phyloP scores from a whole-genome alignment of 2,888 invertebrate genomes.

The Carabus problematicus region DNA sequence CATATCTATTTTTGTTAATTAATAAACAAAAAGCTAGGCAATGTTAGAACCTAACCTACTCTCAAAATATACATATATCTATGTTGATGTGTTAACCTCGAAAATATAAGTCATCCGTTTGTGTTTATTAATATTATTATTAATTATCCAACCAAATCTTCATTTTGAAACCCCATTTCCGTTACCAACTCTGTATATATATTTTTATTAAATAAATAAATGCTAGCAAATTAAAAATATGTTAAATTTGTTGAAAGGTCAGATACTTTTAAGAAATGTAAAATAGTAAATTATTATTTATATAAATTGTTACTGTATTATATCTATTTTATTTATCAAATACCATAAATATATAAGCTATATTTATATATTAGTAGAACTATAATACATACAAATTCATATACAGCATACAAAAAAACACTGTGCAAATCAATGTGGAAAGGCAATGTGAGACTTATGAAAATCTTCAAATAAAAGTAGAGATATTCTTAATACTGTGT shows the following conservation, averaged over 20 bases:
- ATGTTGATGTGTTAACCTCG: slow-evolving; percentile 22
- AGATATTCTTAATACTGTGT: slow-evolving; percentile 36
- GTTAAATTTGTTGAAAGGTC: slow-evolving; percentile 27
- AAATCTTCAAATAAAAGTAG: slow-evolving; percentile 42
- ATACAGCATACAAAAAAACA: slow-evolving; percentile 36
- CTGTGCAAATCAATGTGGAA: slow-evolving; percentile 39
- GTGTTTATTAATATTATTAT: too few relatives aligned
- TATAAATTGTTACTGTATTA: slow-evolving; percentile 36
- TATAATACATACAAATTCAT: slow-evolving; percentile 29
- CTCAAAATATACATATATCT: slow-evolving; percentile 17
- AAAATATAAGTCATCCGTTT: too few relatives aligned
- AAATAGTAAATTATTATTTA: slow-evolving; percentile 35
- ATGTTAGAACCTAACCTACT: slow-evolving; percentile 24
- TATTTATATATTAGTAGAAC: slow-evolving; percentile 39
- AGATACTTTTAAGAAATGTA: slow-evolving; percentile 28
- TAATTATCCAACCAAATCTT: too few relatives aligned
- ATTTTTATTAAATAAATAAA: slow-evolving; percentile 12
- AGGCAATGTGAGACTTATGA: slow-evolving; percentile 36
- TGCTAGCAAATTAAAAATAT: slow-evolving; percentile 18
- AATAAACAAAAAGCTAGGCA: slow-evolving; percentile 26
- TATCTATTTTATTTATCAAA: slow-evolving; percentile 29
- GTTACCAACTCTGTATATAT: not conserved
- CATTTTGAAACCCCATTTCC: too few relatives aligned
- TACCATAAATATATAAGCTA: slow-evolving; percentile 33
- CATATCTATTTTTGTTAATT: slow-evolving; percentile 41